phyloP scores from a whole-genome alignment of 2,113 vertebrate species.

The Indicator maculatus region DNA sequence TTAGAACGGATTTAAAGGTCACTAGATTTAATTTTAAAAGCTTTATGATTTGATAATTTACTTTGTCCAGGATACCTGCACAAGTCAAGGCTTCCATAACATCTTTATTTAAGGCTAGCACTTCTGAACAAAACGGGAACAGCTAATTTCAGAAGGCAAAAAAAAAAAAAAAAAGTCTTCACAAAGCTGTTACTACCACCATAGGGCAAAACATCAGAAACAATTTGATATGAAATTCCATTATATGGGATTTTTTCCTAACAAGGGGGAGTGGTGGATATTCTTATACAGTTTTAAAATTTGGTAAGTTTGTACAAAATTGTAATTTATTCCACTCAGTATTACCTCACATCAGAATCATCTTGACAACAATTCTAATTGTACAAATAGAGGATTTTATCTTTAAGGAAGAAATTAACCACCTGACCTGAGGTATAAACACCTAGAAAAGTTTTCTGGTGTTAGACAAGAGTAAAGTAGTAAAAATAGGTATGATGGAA shows the following conservation, averaged over 20 bases:
- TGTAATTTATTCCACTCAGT: background rate
- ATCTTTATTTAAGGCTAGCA: background rate
- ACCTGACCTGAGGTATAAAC: background rate
- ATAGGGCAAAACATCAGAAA: background rate
- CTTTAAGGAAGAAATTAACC: background rate
- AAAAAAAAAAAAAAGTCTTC: background rate
- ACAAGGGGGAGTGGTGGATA: background rate
- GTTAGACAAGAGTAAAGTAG: background rate
- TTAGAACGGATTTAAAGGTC: background rate
- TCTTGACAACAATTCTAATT: background rate
- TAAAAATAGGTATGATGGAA: background rate
- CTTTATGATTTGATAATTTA: background rate
- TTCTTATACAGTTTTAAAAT: background rate
- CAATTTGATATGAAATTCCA: background rate
- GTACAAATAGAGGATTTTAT: background rate
- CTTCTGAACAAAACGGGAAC: slow-evolving; percentile 10
- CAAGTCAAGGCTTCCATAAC: background rate
- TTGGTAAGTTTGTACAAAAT: background rate
- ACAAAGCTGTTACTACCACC: background rate
- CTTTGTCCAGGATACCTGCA: background rate
- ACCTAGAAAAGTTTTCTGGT: background rate
- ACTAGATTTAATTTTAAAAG: background rate
- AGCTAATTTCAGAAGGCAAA: background rate
- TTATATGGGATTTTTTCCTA: background rate
- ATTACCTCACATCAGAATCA: background rate